Percentiles rank a stretch among this genome's conserved stretches.
Evolutionary conservation across 2,797 vertebrate species (phyloP).

Genomic region (Eutrigla gurnardus): DNA sequence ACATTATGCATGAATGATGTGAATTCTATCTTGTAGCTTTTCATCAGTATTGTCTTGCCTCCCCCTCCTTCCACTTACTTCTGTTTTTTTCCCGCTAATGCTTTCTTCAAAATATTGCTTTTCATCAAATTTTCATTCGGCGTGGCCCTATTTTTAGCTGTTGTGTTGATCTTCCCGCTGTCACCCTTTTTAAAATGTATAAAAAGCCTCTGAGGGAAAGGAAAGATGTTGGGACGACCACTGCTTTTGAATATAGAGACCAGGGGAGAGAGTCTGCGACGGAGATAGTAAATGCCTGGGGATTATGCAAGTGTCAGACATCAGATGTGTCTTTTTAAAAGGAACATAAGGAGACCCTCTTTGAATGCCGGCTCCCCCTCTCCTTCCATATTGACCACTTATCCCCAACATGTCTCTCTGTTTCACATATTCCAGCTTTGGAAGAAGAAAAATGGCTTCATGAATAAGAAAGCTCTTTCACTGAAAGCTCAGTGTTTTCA

Average conservation of each 20-base stretch:
- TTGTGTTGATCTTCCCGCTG: constrained; percentile 59
- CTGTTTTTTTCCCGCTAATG: constrained; percentile 53
- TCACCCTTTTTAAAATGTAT: constrained; percentile 41
- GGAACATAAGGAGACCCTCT: constrained; percentile 41
- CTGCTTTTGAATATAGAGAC: constrained; percentile 17
- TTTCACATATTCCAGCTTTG: constrained; percentile 18
- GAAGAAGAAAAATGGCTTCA: constrained; percentile 1
- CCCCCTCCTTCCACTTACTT: constrained; percentile 35
- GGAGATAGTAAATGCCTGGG: constrained; percentile 42
- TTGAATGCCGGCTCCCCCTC: constrained; percentile 32
- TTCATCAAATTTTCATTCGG: constrained; percentile 65
- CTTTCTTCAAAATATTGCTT: constrained; percentile 52
- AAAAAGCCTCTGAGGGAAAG: constrained; percentile 40
- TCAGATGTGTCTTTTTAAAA: constrained; percentile 59
- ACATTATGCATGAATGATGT: constrained; percentile 64
- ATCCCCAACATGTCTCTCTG: constrained; percentile 32
- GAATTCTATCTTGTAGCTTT: constrained; percentile 49
- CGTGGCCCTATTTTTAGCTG: constrained; percentile 67
- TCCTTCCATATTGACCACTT: constrained; percentile 52
- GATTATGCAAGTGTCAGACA: constrained; percentile 57
- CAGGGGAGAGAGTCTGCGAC: constrained; percentile 2
- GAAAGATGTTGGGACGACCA: constrained; percentile 30
- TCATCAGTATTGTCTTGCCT: constrained; percentile 35
- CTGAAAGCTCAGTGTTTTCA: neutral
- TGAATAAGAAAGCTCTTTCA: constrained; percentile 18